phyloP scores from a whole-genome alignment of 1,140 invertebrate genomes.

The Zaprionus ornatus region DNA sequence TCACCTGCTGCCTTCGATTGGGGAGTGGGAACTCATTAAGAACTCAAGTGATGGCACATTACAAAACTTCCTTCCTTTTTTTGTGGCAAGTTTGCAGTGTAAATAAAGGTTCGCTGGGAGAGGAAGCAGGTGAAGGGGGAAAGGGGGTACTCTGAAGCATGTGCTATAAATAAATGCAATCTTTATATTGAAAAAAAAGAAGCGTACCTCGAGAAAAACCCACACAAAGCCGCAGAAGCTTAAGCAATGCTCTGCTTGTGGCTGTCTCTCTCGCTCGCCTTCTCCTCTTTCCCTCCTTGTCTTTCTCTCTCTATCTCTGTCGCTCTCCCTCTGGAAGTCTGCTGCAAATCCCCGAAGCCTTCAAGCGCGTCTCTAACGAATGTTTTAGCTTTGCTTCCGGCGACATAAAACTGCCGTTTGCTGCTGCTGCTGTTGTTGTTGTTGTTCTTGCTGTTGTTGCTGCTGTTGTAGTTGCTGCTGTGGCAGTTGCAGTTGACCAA shows the following conservation, averaged over 20 bases:
- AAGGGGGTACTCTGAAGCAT: conserved; percentile 52
- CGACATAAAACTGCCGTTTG: conserved; percentile 78
- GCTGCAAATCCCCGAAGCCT: conserved; percentile 26
- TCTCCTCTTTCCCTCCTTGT: conserved; percentile 2
- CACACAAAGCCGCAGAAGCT: conserved; percentile 17
- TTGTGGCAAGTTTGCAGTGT: conserved; percentile 23
- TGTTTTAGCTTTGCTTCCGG: conserved; percentile 72
- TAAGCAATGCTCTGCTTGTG: neutral
- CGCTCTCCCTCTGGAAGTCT: neutral
- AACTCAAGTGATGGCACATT: conserved; percentile 43
- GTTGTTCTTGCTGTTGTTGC: conserved; percentile 12
- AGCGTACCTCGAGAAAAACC: conserved; percentile 16
- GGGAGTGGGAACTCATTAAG: conserved; percentile 32
- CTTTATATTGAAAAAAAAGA: conserved; percentile 25
- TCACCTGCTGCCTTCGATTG: neutral
- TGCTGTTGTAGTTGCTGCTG: conserved; percentile 30
- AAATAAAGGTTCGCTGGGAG: conserved; percentile 27
- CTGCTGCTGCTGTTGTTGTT: conserved; percentile 22
- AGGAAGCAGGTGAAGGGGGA: neutral
- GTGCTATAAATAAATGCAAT: conserved; percentile 75
- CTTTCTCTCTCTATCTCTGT: neutral
- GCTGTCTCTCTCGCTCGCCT: neutral
- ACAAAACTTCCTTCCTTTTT: conserved; percentile 48
- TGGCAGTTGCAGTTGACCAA: conserved; percentile 43
- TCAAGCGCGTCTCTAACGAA: conserved; percentile 59